Evolutionary conservation across 2,113 vertebrate species (phyloP).

Genomic region (Ginglymostoma cirratum): DNA sequence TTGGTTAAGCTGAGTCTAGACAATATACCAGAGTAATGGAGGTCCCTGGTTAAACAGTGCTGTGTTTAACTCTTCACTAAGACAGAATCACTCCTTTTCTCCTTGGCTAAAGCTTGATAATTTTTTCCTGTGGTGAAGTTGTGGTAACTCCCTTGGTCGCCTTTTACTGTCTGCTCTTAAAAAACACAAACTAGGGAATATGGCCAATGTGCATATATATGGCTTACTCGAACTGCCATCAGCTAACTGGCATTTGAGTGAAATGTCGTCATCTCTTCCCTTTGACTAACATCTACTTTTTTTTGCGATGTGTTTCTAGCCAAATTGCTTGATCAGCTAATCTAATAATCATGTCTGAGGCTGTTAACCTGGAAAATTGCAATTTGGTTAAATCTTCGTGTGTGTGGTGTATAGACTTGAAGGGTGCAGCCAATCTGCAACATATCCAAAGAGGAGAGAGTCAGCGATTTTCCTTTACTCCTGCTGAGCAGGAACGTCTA

Average conservation of each 20-base stretch:
- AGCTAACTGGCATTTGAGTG: neutral
- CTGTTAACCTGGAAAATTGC: neutral
- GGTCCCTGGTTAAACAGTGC: neutral
- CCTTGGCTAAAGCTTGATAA: neutral
- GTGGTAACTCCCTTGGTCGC: constrained; percentile 20
- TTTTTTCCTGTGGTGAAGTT: constrained; percentile 13
- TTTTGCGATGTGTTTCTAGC: neutral
- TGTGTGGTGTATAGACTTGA: neutral
- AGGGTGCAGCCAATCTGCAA: neutral
- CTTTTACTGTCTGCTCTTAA: neutral
- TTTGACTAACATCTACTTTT: neutral
- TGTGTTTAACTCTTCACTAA: neutral
- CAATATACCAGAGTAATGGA: neutral
- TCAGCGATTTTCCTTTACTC: neutral
- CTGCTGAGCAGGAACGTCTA: neutral
- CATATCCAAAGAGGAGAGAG: neutral
- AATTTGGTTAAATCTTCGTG: neutral
- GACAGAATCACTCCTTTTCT: neutral
- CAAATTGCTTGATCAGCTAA: constrained; percentile 4
- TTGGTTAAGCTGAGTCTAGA: neutral
- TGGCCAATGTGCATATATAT: neutral
- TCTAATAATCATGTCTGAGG: neutral
- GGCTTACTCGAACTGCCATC: neutral
- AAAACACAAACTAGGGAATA: neutral
- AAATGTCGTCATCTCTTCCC: neutral